Conservation (phyloP, 2,797 vertebrate species). For the Gambelia wislizenii region DNA sequence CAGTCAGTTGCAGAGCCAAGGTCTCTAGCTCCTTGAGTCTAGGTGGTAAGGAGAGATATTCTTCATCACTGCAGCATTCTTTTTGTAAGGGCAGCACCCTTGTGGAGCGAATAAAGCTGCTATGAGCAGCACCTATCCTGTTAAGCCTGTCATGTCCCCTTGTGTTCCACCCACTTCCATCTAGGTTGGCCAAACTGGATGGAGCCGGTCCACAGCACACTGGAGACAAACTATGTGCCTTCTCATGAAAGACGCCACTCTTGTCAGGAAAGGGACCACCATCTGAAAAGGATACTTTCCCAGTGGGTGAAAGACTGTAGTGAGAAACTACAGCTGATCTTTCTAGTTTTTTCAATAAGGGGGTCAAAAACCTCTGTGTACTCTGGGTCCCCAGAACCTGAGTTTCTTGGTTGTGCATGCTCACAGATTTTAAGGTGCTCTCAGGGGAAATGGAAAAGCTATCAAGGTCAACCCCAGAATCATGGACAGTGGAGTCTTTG, state of each 20-base stretch:
- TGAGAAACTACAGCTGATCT: constrained; percentile 43
- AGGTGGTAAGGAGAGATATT: constrained; percentile 88
- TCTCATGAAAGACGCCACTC: constrained; percentile 58
- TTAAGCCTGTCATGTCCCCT: constrained; percentile 40
- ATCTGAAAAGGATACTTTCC: constrained; percentile 55
- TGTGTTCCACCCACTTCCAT: constrained; percentile 31
- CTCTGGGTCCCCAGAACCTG: not conserved
- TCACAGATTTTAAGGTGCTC: constrained; percentile 67
- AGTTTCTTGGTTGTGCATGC: constrained; percentile 58
- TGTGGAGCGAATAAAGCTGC: constrained; percentile 63
- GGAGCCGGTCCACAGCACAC: not conserved
- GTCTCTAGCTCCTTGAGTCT: constrained; percentile 85
- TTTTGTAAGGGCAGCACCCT: constrained; percentile 70
- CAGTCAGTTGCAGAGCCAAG: constrained; percentile 83
- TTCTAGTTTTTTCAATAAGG: constrained; percentile 40
- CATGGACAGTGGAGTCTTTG: constrained; percentile 79
- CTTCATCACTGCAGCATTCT: constrained; percentile 82
- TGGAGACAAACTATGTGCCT: not conserved
- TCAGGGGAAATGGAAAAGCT: constrained; percentile 77
- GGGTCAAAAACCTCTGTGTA: constrained; percentile 43
- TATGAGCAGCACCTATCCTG: not conserved
- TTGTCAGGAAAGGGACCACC: constrained; percentile 42
- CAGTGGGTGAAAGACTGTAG: constrained; percentile 16
- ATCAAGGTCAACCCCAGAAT: constrained; percentile 92
- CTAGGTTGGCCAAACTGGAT: accelerated